These are phyloP conservation scores for Oikopleura vanhoeffeni DNA, from an alignment of 23 tunicate species.

Conservation along the genomic window DNA sequence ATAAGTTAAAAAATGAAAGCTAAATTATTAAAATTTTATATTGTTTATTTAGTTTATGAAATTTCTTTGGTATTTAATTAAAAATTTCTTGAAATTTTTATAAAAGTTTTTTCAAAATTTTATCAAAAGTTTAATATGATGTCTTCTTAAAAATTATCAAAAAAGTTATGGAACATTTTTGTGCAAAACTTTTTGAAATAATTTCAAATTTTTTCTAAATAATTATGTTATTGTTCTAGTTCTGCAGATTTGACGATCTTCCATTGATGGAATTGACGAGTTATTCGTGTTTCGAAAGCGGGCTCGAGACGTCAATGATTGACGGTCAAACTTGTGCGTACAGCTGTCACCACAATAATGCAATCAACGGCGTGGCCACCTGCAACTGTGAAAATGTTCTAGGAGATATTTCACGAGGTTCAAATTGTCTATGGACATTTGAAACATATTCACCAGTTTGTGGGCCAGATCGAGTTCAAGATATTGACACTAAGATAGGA, in stretches of 20 bases:
- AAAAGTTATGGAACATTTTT: no score
- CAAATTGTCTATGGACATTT: not conserved
- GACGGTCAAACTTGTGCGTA: not conserved
- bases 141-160: no score
- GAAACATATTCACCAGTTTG: not conserved
- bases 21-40: no score
- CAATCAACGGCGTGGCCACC: not conserved
- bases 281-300: not conserved
- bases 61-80: no score
- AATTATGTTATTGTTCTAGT: not conserved
- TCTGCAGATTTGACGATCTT: not conserved
- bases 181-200: no score
- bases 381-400: not conserved
- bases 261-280: not conserved
- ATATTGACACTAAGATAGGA: not conserved
- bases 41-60: no score
- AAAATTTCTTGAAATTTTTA: no score
- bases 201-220: no score
- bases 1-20: no score
- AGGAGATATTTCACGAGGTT: not conserved
- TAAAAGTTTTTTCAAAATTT: no score
- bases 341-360: not conserved
- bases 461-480: not conserved
- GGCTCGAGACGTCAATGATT: not conserved
- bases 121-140: no score